Base-by-base conservation (phyloP, 2,797 vertebrate species). In the Fistularia tabacaria region DNA sequence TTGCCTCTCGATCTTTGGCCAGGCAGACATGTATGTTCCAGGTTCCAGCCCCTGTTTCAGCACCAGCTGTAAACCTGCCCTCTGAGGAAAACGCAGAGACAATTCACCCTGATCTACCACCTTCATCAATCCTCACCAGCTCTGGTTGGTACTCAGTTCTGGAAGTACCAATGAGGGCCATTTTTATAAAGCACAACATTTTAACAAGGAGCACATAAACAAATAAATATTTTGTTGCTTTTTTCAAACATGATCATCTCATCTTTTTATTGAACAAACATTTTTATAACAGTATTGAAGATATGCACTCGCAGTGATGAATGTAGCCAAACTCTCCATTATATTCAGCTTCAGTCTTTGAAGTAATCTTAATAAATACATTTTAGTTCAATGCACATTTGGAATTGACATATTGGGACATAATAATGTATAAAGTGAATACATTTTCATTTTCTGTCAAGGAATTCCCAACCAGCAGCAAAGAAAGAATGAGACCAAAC, bases 21-120 rank as follows among this genome's bases (percentile, higher is more conserved):
- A 88, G 91, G 10, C 91, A 91, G 73, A 85, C 83, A 0, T 84
- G 75, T 41, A 59, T 81, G 63, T 81, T 91, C 63, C 90, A 91
- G 63, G 44, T 54, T 6, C 63, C 89, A 37, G 40, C 72, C 0
- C 50, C 82, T 56, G 64, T 63, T n/a, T 41, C 85, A 55, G 36
- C 70, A 9, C 60, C 83, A 13, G 51, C 62, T 3, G 43, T 12
- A 1, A 14, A 14, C 7, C 4, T 10, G 41, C 85, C 91, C 39
- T 86, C 89, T 51, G 82, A 82, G 10, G 55, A 66, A 40, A 66
- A 69, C 39, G 61, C 63, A 3, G 74, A 89, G 56, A 72, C 71
- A 7, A 10, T 64, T 53, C 48, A 53, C 1, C 25, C 64, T 7
- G 72, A 82, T 13, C 43, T 59, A 6, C 58, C 62, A 0, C 37